Evolutionary conservation across 2,113 vertebrate species (phyloP).

Genomic region (Myodes glareolus): DNA sequence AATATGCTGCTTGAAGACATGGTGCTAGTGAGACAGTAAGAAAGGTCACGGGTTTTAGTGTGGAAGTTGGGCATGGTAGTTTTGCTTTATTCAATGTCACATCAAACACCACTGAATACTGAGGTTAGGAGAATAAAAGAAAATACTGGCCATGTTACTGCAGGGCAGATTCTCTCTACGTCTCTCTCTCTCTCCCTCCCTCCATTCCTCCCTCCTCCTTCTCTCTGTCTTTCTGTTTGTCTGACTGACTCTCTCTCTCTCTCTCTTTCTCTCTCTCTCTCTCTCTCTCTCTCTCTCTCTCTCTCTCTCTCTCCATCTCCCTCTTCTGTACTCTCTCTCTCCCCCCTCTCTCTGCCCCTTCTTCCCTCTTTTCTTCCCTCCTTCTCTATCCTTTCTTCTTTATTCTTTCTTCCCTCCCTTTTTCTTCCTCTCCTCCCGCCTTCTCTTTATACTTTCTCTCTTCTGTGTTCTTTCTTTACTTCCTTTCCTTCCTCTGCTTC

Average conservation of each 20-base stretch:
- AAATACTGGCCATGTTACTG: not conserved
- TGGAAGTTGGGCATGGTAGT: not conserved
- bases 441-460: not conserved
- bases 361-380: not conserved
- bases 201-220: no score
- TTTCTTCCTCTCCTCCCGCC: not conserved
- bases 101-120: not conserved
- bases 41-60: not conserved
- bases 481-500: not conserved
- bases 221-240: not conserved
- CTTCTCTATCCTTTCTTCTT: no score
- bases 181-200: no score
- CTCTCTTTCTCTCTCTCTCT: not conserved
- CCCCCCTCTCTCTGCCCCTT: not conserved
- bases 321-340: not conserved
- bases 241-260: not conserved
- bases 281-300: not conserved
- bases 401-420: not conserved
- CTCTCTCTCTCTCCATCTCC: not conserved
- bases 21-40: not conserved
- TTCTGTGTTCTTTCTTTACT: not conserved
- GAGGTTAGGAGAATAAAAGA: not conserved
- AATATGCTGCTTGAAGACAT: not conserved
- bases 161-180: not conserved
- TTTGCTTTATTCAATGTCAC: not conserved